Evolutionary conservation across 2,888 invertebrate species (phyloP), one percentile per base, ranked within the genome.

Genomic region (Barypeithes pellucidus): DNA sequence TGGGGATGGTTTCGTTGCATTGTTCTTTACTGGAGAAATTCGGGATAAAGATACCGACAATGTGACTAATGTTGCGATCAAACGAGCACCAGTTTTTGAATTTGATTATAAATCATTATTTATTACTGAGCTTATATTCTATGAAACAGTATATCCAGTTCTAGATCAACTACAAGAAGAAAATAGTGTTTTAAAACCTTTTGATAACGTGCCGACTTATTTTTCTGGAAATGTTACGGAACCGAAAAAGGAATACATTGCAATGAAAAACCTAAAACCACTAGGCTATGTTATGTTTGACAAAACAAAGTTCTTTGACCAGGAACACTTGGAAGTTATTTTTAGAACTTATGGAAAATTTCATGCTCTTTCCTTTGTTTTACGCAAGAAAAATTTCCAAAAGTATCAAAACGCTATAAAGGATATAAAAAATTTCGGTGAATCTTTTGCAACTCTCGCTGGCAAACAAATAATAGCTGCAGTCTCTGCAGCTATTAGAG

Each of bases 281-380:
- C 16, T 45, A 9, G 62, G 68, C 1, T 75, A 75, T 45, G 22
- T 33, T 9, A 20, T 75, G 62, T 24, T 41, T 9, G 72, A 75
- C 33, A 75, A 75, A 41, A 68, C 9, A 9, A 41, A 16, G 12
- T 71, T 20, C n/a, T 50, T 75, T 7, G 57, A 75, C 29, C 2
- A 69, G 45, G 69, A 60, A 20, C 66, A 69, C 9, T 47, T 75
- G 11, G 39, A 61, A 14, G n/a, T 50, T n/a, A 36, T 72, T 18
- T 75, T 75, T 29, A 24, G 57, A 41, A 29, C 52, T 0, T 75
- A 70, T 29, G 75, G 62, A 14, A 67, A 62, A 59, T 67, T 70
- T 18, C 75, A 75, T 73, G 75, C 59, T 12, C 45, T 73, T 1
- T 70, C 73, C 11, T 73, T 70, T 36, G 73, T 60, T 16, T 18